Percentiles rank a stretch among this genome's conserved stretches.
These are phyloP conservation scores for Cossypha heuglini DNA, from an alignment of 2,797 vertebrate genomes.

Conservation along the genomic window DNA sequence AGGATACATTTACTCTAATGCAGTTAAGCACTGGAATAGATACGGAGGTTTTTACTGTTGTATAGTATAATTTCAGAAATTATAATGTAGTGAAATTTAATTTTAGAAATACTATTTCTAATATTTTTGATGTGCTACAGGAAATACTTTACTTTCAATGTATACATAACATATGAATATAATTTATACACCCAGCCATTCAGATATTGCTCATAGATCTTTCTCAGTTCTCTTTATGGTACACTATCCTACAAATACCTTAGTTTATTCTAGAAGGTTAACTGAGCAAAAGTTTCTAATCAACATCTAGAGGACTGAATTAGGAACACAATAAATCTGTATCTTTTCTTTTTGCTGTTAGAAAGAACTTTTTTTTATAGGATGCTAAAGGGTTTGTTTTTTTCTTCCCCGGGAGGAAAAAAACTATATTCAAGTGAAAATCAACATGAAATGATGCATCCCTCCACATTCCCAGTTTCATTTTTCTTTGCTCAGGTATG, in stretches of 20 bases:
- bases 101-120: not conserved
- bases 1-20: not conserved
- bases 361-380: not conserved
- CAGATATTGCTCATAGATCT: not conserved
- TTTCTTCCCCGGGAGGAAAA: rapidly evolving
- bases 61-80: not conserved
- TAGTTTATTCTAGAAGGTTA: not conserved
- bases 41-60: not conserved
- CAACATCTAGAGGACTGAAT: not conserved
- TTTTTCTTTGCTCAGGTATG: conserved; percentile 69
- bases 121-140: not conserved
- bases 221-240: not conserved
- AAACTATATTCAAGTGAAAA: not conserved
- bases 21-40: not conserved
- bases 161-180: not conserved
- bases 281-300: not conserved
- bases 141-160: not conserved
- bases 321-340: not conserved
- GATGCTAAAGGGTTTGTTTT: not conserved
- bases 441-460: not conserved
- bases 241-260: not conserved
- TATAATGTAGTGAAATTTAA: not conserved
- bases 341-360: not conserved
- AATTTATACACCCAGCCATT: not conserved
- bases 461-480: not conserved